phyloP scores from a whole-genome alignment of 2,797 vertebrate genomes.

The Acanthopagrus latus region DNA sequence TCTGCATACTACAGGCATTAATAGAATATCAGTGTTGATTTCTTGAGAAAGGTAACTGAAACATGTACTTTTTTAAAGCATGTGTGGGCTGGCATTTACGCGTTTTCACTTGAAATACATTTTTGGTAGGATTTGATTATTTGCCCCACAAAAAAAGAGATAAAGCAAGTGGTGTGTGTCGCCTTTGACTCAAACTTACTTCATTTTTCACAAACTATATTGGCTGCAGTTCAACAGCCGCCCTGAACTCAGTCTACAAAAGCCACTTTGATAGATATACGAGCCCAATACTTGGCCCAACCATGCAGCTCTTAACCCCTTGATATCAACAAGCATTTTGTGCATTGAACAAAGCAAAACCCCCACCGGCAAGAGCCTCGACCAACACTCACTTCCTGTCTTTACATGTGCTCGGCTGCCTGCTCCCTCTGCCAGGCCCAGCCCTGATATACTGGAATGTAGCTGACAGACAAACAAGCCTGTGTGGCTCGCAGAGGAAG shows the following conservation, averaged over 20 bases:
- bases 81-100: too few species aligned
- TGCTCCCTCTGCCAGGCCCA: constrained; percentile 46
- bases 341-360: constrained; percentile 10
- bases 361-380: constrained; percentile 26
- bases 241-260: constrained; percentile 2
- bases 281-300: background rate
- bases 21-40: background rate
- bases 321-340: constrained; percentile 13
- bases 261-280: background rate
- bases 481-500: constrained; percentile 46
- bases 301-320: background rate
- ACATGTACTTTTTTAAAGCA: too few species aligned
- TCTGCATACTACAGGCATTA: background rate
- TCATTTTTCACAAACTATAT: constrained; percentile 27
- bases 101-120: too few species aligned
- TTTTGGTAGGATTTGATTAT: too few species aligned
- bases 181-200: too few species aligned
- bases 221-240: constrained; percentile 10
- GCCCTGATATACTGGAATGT: constrained; percentile 62
- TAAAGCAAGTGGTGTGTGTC: too few species aligned
- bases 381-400: constrained; percentile 77
- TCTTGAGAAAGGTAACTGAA: background rate
- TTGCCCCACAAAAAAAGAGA: too few species aligned
- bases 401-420: constrained; percentile 63
- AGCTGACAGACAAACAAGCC: constrained; percentile 63